phyloP scores from a whole-genome alignment of 2,113 vertebrate genomes.

The Tetrao urogallus region DNA sequence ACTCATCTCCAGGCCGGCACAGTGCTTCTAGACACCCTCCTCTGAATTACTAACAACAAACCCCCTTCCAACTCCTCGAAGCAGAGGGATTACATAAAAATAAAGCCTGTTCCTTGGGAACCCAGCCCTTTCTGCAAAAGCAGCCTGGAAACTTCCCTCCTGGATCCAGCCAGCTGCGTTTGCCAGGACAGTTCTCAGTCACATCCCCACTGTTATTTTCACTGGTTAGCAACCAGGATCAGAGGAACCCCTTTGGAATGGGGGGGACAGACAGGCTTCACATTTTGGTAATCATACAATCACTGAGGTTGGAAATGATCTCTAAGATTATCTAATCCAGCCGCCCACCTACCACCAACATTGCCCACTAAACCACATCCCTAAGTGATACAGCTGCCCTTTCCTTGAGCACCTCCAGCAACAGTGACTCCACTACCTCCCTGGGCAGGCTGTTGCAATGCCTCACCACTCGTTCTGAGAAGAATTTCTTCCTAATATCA shows the following conservation, averaged over 20 bases:
- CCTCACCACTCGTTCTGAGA: too few species aligned
- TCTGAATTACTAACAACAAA: constrained; percentile 58
- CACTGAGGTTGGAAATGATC: too few species aligned
- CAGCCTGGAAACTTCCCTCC: background rate
- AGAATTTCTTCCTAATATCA: too few species aligned
- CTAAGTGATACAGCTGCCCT: too few species aligned
- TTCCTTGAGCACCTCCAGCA: too few species aligned
- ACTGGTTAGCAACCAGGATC: background rate
- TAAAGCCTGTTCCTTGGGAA: constrained; percentile 45
- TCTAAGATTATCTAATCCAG: too few species aligned
- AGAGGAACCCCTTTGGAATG: background rate
- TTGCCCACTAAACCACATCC: too few species aligned
- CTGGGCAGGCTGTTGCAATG: too few species aligned
- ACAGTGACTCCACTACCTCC: too few species aligned
- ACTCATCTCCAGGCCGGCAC: background rate
- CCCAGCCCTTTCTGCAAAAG: constrained; percentile 4
- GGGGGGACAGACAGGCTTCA: background rate
- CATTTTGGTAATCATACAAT: background rate
- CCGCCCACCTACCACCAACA: too few species aligned
- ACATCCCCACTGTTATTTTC: fast-evolving
- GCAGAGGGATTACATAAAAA: constrained; percentile 65
- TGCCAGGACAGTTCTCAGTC: background rate
- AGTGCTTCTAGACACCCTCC: constrained; percentile 40
- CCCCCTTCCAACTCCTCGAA: constrained; percentile 66
- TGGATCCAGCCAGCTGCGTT: background rate